These are phyloP conservation scores for Heteromormyrus szaboi DNA, from an alignment of 2,797 vertebrate species.

Conservation along the genomic window DNA sequence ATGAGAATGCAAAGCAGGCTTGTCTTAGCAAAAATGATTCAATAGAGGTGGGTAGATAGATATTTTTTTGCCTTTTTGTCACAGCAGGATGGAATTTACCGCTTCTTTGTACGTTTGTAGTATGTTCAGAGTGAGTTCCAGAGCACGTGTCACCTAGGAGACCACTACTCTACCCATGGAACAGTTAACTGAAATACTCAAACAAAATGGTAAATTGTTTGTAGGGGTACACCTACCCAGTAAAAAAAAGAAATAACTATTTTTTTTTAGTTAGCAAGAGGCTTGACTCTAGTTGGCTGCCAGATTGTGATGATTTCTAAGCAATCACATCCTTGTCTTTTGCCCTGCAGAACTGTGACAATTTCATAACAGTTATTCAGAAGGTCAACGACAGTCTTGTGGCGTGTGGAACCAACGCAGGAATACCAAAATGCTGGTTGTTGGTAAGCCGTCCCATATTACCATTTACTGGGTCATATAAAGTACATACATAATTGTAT, in stretches of 20 bases:
- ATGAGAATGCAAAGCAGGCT: conserved; percentile 62
- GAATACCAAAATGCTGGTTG: conserved; percentile 70
- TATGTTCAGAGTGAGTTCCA: background rate
- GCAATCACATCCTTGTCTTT: conserved; percentile 7
- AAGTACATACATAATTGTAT: background rate
- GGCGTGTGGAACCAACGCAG: conserved; percentile 69
- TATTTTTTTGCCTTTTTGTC: background rate
- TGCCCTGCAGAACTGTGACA: conserved; percentile 66
- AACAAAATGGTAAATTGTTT: background rate
- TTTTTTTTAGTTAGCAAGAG: background rate
- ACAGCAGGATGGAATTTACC: background rate
- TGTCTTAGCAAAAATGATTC: conserved; percentile 54
- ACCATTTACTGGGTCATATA: background rate
- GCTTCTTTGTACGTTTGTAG: background rate
- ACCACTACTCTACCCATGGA: background rate
- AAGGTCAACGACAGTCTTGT: conserved; percentile 66
- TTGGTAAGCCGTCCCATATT: conserved; percentile 55
- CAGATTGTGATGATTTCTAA: conserved; percentile 25
- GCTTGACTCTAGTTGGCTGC: conserved; percentile 18
- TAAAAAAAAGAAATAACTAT: background rate
- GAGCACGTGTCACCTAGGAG: background rate
- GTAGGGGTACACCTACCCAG: background rate
- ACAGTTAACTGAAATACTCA: background rate
- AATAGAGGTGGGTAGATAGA: conserved; percentile 52
- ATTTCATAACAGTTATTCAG: conserved; percentile 73